These are phyloP conservation scores for Hydroisotoma schaefferi DNA, from an alignment of 2,888 invertebrate species.

Conservation along the genomic window DNA sequence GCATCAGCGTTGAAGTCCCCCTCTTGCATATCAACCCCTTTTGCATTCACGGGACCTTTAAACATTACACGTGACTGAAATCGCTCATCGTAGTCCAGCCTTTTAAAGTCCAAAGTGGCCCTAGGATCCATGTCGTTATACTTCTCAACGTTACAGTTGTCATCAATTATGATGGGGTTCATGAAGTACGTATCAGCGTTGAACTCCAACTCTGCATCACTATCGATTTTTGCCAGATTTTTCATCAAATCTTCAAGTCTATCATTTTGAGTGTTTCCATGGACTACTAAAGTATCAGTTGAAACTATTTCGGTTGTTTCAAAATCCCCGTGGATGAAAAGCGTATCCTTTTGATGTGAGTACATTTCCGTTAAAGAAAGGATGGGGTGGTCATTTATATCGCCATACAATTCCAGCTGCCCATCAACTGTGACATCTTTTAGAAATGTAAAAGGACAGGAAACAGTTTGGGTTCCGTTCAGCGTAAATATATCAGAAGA, in stretches of 20 bases:
- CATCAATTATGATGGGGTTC: background rate
- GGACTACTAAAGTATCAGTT: background rate
- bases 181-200: background rate
- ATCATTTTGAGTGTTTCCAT: background rate
- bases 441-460: background rate
- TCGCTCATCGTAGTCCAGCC: background rate
- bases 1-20: background rate
- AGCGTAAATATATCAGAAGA: slow-evolving; percentile 21
- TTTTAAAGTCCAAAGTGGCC: background rate
- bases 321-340: too few relatives aligned
- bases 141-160: too few relatives aligned
- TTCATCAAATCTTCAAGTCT: background rate
- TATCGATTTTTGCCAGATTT: slow-evolving; percentile 7
- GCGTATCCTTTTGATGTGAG: background rate
- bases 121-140: too few relatives aligned
- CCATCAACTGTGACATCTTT: slow-evolving; percentile 9
- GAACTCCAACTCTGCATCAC: slow-evolving; percentile 1
- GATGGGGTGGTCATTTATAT: slow-evolving; percentile 3
- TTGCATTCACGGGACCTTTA: background rate
- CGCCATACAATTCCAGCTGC: slow-evolving; percentile 6
- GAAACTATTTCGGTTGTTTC: too few relatives aligned
- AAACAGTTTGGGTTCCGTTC: slow-evolving; percentile 19
- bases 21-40: background rate
- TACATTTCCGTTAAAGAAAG: background rate
- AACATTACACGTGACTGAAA: too few relatives aligned